These are phyloP conservation scores for Sphinx pinastri DNA, from an alignment of 2,888 invertebrate genomes.

Conservation along the genomic window DNA sequence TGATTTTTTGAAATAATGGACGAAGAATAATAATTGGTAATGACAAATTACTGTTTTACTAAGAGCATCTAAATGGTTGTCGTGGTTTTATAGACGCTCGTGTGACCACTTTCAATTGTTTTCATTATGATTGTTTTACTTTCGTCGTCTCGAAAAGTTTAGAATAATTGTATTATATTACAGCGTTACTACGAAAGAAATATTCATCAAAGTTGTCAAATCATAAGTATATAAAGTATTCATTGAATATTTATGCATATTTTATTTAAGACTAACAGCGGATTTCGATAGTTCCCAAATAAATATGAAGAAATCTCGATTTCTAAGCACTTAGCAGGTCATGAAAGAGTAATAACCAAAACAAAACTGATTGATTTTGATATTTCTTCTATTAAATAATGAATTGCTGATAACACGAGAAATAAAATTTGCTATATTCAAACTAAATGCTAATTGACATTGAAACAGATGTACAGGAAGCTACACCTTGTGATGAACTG, in stretches of 20 bases:
- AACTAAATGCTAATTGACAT: neutral
- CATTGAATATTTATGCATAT: too few relatives aligned
- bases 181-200: neutral
- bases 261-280: too few relatives aligned
- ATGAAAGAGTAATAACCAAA: too few relatives aligned
- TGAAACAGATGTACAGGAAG: constrained; percentile 8
- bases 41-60: constrained; percentile 9
- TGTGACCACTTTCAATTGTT: constrained; percentile 14
- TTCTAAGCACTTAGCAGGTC: too few relatives aligned
- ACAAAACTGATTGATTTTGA: too few relatives aligned
- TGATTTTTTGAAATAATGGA: constrained; percentile 13
- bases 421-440: neutral
- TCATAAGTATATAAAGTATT: too few relatives aligned
- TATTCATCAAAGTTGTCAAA: neutral
- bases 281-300: too few relatives aligned
- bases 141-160: neutral
- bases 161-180: neutral
- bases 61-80: constrained; percentile 10
- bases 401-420: neutral
- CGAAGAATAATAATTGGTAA: constrained; percentile 11
- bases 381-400: too few relatives aligned
- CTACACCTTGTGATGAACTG: neutral
- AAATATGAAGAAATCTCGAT: too few relatives aligned
- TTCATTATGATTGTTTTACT: neutral
- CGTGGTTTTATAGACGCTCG: constrained; percentile 1